phyloP scores from a whole-genome alignment of 1,140 invertebrate genomes.

The Anastatus disparis region DNA sequence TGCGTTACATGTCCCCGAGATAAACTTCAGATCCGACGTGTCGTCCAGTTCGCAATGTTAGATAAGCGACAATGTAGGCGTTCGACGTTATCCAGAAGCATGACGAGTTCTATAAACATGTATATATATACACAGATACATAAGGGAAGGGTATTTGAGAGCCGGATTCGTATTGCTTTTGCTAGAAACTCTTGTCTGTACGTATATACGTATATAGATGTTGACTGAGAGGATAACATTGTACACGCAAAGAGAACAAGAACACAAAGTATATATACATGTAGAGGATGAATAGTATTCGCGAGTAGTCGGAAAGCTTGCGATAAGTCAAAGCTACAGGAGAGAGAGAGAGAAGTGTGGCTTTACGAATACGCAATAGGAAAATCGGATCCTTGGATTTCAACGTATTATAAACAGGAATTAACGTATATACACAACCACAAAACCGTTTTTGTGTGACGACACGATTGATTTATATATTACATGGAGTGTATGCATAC shows the following conservation, averaged over 20 bases:
- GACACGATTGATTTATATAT: too few species aligned
- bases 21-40: conserved; percentile 22
- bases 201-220: too few species aligned
- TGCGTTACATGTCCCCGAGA: neutral
- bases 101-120: conserved; percentile 50
- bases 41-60: conserved; percentile 36
- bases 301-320: too few species aligned
- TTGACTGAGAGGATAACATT: conserved; percentile 55
- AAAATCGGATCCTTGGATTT: too few species aligned
- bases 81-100: conserved; percentile 42
- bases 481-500: too few species aligned
- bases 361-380: too few species aligned
- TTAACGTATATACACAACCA: too few species aligned
- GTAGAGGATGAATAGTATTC: conserved; percentile 38
- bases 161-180: conserved; percentile 52
- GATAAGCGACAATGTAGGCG: conserved; percentile 49
- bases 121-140: neutral
- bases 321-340: too few species aligned
- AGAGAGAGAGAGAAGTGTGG: too few species aligned
- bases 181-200: too few species aligned
- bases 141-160: conserved; percentile 47
- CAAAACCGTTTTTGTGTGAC: too few species aligned
- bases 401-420: too few species aligned
- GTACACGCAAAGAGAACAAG: conserved; percentile 17
- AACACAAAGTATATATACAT: neutral